Percentiles rank a stretch among this genome's conserved stretches.
Conservation (phyloP, 2,797 vertebrate species). For the Silurus lanzhouensis region DNA sequence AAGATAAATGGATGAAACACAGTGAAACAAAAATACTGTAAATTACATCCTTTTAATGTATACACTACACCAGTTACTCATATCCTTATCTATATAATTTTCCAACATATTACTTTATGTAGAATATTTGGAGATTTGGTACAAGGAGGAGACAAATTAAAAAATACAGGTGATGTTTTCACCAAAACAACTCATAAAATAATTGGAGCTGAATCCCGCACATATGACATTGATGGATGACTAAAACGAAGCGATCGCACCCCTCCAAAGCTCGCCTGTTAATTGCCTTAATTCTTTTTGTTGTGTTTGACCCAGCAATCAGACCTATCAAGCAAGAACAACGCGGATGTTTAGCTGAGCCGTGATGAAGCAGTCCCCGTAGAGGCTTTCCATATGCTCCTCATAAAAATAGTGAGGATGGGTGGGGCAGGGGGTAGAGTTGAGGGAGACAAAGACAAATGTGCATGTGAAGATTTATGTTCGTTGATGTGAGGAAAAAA, state of each 20-base stretch:
- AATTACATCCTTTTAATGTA: not conserved
- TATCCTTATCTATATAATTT: not conserved
- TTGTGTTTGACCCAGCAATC: constrained; percentile 24
- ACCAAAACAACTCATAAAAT: not conserved
- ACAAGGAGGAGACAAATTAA: not conserved
- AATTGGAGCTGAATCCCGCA: not conserved
- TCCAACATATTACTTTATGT: not conserved
- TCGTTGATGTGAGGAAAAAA: constrained; percentile 67
- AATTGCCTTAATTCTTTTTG: not conserved
- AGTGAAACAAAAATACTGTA: not conserved
- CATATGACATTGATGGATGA: not conserved
- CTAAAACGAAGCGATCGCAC: not conserved
- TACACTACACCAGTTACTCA: not conserved
- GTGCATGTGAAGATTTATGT: constrained; percentile 74
- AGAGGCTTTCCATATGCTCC: constrained; percentile 73
- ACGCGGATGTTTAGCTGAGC: constrained; percentile 36
- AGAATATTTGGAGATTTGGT: not conserved
- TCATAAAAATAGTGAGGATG: constrained; percentile 76
- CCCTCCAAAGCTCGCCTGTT: not conserved
- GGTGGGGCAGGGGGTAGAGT: not conserved
- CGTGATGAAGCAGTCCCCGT: constrained; percentile 73
- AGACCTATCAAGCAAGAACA: not conserved
- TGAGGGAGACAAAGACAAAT: constrained; percentile 76
- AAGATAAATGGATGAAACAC: not conserved
- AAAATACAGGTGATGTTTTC: not conserved